A percentile compares a stretch with the other conserved stretches of the same genome.
phyloP scores from a whole-genome alignment of 2,113 vertebrate genomes.

The Opisthocomus hoazin region DNA sequence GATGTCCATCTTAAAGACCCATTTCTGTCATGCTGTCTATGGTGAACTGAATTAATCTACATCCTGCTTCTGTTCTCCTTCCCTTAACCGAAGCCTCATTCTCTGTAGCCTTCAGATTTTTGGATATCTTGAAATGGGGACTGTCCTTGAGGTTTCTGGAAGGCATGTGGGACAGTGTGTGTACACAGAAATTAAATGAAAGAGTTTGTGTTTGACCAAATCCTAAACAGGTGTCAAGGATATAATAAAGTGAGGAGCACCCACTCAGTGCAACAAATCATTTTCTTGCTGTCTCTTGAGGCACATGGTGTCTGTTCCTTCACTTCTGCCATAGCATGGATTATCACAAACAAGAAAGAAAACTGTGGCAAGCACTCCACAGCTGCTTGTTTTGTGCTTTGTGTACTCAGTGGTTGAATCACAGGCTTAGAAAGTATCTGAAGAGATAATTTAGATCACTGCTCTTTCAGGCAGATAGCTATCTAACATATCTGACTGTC shows the following conservation, averaged over 20 bases:
- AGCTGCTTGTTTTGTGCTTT: not conserved
- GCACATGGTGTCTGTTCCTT: not conserved
- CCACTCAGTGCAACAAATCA: not conserved
- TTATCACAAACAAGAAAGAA: not conserved
- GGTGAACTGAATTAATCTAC: not conserved
- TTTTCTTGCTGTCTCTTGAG: not conserved
- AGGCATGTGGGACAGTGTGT: not conserved
- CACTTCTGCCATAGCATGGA: not conserved
- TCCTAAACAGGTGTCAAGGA: not conserved
- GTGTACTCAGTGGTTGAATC: not conserved
- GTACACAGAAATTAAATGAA: not conserved
- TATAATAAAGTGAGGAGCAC: not conserved
- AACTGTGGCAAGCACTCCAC: not conserved
- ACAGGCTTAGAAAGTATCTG: not conserved
- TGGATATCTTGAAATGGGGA: not conserved
- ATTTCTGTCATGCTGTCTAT: constrained; percentile 18
- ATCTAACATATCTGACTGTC: not conserved
- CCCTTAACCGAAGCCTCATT: not conserved
- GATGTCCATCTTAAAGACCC: not conserved
- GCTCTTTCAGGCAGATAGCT: not conserved
- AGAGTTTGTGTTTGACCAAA: not conserved
- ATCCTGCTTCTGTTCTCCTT: not conserved
- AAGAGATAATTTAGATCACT: not conserved
- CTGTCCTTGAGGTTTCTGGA: not conserved
- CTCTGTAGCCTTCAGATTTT: not conserved